These are phyloP conservation scores for Ellobius talpinus DNA, from an alignment of 2,113 vertebrate species.

Conservation along the genomic window DNA sequence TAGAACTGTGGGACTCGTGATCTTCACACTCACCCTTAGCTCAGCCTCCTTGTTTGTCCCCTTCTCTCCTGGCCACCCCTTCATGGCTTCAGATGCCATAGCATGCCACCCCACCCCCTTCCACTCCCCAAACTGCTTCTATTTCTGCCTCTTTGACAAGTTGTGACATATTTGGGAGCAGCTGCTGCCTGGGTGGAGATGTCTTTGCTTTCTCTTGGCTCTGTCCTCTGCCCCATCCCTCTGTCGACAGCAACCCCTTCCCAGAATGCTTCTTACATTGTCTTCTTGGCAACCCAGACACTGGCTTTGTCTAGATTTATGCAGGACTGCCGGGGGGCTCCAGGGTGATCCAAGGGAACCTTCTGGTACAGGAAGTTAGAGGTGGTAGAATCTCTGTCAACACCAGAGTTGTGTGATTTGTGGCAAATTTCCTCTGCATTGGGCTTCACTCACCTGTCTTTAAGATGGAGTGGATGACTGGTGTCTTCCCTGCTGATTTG, in stretches of 20 bases:
- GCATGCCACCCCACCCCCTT: slow-evolving; percentile 59
- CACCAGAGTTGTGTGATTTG: neutral
- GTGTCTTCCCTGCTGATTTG: neutral
- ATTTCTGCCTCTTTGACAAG: slow-evolving; percentile 91
- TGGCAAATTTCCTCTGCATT: neutral
- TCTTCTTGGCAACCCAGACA: slow-evolving; percentile 74
- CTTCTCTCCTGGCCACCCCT: neutral
- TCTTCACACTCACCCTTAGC: neutral
- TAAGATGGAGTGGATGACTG: neutral
- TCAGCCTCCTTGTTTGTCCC: neutral
- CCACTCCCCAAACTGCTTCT: slow-evolving; percentile 73
- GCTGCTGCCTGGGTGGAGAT: slow-evolving; percentile 91
- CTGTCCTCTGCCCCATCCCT: slow-evolving; percentile 80
- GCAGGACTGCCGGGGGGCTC: neutral
- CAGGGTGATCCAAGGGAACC: neutral
- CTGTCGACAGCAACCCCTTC: slow-evolving; percentile 71
- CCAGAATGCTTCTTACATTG: slow-evolving; percentile 83
- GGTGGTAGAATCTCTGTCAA: neutral
- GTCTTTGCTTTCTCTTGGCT: slow-evolving; percentile 83
- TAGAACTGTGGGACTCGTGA: neutral
- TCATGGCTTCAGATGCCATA: slow-evolving; percentile 32
- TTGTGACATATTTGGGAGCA: slow-evolving; percentile 95
- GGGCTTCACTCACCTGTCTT: slow-evolving; percentile 13
- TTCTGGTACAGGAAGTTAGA: neutral
- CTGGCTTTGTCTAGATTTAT: slow-evolving; percentile 79